Evolutionary conservation across 2,888 invertebrate genomes (phyloP), one percentile per base, ranked within the genome.

Genomic region (Harpalus rubripes): DNA sequence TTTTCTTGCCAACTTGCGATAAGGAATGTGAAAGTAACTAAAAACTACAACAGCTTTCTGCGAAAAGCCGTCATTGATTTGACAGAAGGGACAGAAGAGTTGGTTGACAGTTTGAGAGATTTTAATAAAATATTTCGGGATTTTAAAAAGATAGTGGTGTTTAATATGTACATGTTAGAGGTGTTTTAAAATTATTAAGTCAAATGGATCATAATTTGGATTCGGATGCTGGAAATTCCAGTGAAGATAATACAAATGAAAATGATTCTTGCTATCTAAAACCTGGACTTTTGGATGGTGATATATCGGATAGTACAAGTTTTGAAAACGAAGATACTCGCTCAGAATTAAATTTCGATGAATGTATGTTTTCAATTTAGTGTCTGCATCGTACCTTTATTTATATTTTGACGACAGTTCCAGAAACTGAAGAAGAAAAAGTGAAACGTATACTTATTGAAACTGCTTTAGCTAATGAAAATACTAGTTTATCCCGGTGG

Each of bases 331-430:
- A 89, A 86, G 91, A 91, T 88, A 91, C 90, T 8, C 87, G 91
- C 86, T 91, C 91, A 1, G 94, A 95, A 91, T 91, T 95, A 87
- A 94, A 93, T 91, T 95, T 95, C 90, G 95, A 95, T 90, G 93
- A 93, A 92, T 93, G 95, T 95, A 93, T 90, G 88, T 86, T 78
- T 16, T 78, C 58, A 65, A 74, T 68, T 68, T 61, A 59, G 39
- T 82, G 52, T 65, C n/a, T 32, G 5, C 7, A 10, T 85, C 8
- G 44, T 72, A 83, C 81, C 76, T 83, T 61, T 76, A 83, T 74
- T 68, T 63, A 85, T 84, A 85, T 78, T 79, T 87, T 88, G 32
- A 85, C 88, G 87, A 44, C 86, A 94, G 94, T 90, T 90, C 93
- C 94, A 86, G 94, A 94, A 89, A 93, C 93, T 87, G 92, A 92